phyloP scores from a whole-genome alignment of 2,113 vertebrate species.

The Climacteris rufus region DNA sequence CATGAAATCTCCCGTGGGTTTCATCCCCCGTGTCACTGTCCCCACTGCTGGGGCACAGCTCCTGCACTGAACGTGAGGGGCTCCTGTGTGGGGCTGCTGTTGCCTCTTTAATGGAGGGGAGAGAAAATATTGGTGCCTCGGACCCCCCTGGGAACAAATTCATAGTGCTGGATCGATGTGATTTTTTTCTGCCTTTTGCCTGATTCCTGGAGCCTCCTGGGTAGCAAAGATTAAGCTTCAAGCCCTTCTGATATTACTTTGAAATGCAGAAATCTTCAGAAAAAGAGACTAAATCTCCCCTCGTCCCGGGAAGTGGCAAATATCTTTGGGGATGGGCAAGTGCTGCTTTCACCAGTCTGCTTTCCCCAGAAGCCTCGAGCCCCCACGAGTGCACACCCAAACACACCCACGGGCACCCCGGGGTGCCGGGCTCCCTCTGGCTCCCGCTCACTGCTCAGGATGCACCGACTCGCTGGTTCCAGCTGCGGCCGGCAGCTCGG shows the following conservation, averaged over 20 bases:
- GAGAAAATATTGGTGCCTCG: conserved; percentile 32
- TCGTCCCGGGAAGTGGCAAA: background rate
- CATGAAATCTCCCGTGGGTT: background rate
- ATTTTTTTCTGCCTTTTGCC: conserved; percentile 40
- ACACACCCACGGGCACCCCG: rapidly evolving
- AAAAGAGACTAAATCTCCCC: background rate
- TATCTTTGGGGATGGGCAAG: background rate
- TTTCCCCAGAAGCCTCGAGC: too few species aligned
- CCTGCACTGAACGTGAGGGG: background rate
- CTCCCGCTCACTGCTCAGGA: background rate
- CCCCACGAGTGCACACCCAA: rapidly evolving
- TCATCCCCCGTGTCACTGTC: rapidly evolving
- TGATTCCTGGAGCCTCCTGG: conserved; percentile 50
- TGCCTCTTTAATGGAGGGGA: conserved; percentile 25
- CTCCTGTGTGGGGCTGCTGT: background rate
- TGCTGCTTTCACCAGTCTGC: too few species aligned
- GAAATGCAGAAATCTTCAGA: conserved; percentile 57
- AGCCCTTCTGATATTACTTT: conserved; percentile 66
- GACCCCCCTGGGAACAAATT: conserved; percentile 51
- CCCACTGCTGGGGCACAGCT: background rate
- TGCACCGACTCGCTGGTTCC: background rate
- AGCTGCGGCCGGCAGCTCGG: background rate
- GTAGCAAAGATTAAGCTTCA: conserved; percentile 65
- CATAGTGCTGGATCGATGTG: conserved; percentile 37
- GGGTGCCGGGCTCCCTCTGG: background rate